Evolutionary conservation across 2,113 vertebrate species (phyloP), one percentile per base, ranked within the genome.

Genomic region (Panurus biarmicus): DNA sequence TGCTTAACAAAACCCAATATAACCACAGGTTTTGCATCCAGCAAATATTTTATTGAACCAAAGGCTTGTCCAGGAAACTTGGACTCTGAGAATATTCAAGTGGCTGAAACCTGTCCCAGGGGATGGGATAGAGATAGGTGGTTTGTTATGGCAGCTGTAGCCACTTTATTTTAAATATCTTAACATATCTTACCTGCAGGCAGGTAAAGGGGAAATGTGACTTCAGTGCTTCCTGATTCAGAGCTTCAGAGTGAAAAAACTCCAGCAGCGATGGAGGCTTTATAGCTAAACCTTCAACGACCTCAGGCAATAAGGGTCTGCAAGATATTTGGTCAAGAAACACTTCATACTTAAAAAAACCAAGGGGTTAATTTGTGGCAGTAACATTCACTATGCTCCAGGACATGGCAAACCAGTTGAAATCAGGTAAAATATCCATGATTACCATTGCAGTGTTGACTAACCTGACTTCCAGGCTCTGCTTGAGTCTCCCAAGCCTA

Each of bases 41-140:
- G 95, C 58, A 97, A 93, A 93, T 93, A 91, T 95, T 97, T 97
- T 96, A 88, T 95, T 96, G 95, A 97, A 93, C 70, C 87, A 92
- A 89, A 88, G 91, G 94, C 81, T 96, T 71, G 83, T 84, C 73
- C 77, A 94, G 93, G 97, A 97, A 92, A 89, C 88, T 87, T 48
- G 48, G 85, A 89, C 87, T 93, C 72, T 96, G 94, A 95, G 97
- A 93, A 93, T 54, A 2, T n/a, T 45, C 22, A 87, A 93, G 79
- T 79, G 95, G 94, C 97, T 96, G 96, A 94, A 91, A 86, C 12
- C 58, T 94, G 96, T 96, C 85, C 89, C 91, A 87, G 73, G 85
- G 89, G 73, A 54, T 92, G 86, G 56, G 62, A 72, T 86, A 38
- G 67, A 93, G 69, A 33, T 24, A 45, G 60, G 66, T 42, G 35